A percentile compares a stretch with the other conserved stretches of the same genome.
Conservation (phyloP, 1,140 invertebrate genomes). For the Leptinotarsa undecemlineata region DNA sequence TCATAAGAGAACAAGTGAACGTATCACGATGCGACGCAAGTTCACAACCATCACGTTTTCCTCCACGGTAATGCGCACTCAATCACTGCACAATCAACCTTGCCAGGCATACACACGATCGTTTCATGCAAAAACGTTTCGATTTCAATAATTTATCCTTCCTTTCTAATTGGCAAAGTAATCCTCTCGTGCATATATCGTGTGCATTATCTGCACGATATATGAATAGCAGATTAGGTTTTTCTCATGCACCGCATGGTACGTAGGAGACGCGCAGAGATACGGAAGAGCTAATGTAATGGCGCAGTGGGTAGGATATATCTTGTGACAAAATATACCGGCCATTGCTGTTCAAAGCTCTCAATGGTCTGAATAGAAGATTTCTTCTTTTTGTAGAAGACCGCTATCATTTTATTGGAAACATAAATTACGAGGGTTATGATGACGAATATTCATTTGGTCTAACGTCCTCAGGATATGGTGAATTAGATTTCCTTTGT, state of each 20-base stretch:
- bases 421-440: no score
- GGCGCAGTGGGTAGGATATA: no score
- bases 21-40: background rate
- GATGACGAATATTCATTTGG: no score
- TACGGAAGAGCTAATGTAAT: no score
- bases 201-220: background rate
- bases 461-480: no score
- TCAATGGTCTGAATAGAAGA: no score
- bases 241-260: background rate
- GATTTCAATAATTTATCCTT: slow-evolving; percentile 3
- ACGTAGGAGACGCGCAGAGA: background rate
- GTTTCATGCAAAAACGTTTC: background rate
- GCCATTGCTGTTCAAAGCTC: no score
- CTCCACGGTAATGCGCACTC: background rate
- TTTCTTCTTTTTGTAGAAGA: no score
- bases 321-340: no score
- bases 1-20: background rate
- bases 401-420: no score
- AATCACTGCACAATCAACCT: slow-evolving; percentile 1
- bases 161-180: background rate
- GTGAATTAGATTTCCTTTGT: no score
- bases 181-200: slow-evolving; percentile 2
- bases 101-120: background rate
- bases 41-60: background rate
- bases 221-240: background rate